Evolutionary conservation across 2,888 invertebrate species (phyloP).

Genomic region (Cataglyphis rosenhaueri): DNA sequence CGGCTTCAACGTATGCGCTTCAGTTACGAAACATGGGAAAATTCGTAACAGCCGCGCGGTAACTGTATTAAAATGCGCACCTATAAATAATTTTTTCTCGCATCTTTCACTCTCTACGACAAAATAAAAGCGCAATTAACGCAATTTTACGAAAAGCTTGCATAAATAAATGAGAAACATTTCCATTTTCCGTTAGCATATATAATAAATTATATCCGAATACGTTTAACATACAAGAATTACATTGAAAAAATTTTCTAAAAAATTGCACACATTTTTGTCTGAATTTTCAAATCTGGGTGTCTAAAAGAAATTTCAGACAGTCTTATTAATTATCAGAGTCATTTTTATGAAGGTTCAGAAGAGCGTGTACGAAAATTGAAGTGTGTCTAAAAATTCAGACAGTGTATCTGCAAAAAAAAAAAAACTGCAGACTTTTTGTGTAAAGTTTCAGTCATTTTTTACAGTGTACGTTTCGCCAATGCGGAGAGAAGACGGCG

Average conservation of each 20-base stretch:
- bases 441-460: too few species aligned
- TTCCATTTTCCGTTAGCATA: background rate
- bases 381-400: too few species aligned
- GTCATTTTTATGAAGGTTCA: too few species aligned
- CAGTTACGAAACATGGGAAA: background rate
- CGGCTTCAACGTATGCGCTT: slow-evolving; percentile 1
- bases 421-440: too few species aligned
- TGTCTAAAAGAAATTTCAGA: too few species aligned
- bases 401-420: too few species aligned
- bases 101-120: background rate
- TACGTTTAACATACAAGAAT: slow-evolving; percentile 9
- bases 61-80: slow-evolving; percentile 16
- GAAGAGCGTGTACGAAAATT: too few species aligned
- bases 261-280: too few species aligned
- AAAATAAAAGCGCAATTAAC: background rate
- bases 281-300: too few species aligned
- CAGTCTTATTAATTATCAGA: too few species aligned
- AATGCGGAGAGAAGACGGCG: background rate
- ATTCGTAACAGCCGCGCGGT: slow-evolving; percentile 3
- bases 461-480: too few species aligned
- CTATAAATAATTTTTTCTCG: background rate
- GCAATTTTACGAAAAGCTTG: background rate
- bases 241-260: background rate
- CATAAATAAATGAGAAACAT: slow-evolving; percentile 2
- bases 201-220: background rate